Base-by-base conservation (phyloP, 1,140 invertebrate genomes). In the Phymorhynchus buccinoides region DNA sequence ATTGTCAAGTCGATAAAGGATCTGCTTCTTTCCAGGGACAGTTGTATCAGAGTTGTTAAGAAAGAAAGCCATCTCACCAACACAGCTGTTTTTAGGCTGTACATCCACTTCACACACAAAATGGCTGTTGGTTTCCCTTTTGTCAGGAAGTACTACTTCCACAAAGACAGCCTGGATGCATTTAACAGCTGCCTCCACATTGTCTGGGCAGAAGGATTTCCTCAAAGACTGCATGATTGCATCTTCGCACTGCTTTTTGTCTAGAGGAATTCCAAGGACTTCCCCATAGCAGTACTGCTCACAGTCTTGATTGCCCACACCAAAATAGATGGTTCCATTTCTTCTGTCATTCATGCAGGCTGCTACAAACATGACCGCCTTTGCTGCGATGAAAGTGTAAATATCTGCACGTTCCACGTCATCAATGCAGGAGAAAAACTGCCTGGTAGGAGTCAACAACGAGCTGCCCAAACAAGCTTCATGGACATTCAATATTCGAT, bases 241-340 rank as follows among this genome's bases (percentile, higher is more conserved):
- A 48, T 73, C 71, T 41, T 84, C 83, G n/a, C 85, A 83, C n/a
- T 81, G 79, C 30, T 85, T 39, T 56, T 85, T 71, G 7, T 86
- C 77, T 6, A 88, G 16, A 16, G 56, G 1, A 1, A 88, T 80
- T n/a, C 89, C 89, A 9, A 84, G 42, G 18, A 90, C 80, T 75
- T 88, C 80, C n/a, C 89, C 89, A 73, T 87, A 79, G 30, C 80
- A 27, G 52, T 66, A 84, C 16, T 82, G 14, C 73, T 66, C 84
- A 56, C 14, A 84, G n/a, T 75, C 56, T 42, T 80, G 42, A 41
- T 62, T 79, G 30, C 75, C 77, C 18, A 90, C 86, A 44, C 89
- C 89, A 84, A 90, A 87, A 68, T 90, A 86, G 3, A 89, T 87
- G 18, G 88, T 90, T 4, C 89, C 89, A 85, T 90, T 88, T 39